phyloP scores from a whole-genome alignment of 2,888 invertebrate species.

The Drosophila anomelani region DNA sequence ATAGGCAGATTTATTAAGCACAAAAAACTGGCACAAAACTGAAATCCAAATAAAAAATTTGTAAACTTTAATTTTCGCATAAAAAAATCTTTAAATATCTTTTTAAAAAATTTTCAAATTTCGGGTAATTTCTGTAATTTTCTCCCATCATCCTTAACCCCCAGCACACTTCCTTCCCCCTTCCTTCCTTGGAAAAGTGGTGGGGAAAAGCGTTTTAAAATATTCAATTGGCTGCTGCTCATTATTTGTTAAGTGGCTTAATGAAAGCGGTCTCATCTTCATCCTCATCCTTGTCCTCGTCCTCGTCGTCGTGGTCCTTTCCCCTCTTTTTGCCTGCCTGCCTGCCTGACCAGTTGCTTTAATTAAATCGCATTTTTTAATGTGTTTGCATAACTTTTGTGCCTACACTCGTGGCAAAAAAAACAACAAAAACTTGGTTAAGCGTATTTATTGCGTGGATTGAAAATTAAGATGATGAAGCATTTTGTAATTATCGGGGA shows the following conservation, averaged over 20 bases:
- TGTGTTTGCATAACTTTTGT: constrained; percentile 63
- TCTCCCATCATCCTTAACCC: not conserved
- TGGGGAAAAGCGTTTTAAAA: constrained; percentile 57
- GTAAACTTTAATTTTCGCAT: too few relatives aligned
- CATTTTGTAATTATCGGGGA: not conserved
- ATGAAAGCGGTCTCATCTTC: constrained; percentile 61
- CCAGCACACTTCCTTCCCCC: not conserved
- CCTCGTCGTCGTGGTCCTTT: not conserved
- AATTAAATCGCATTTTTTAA: constrained; percentile 68
- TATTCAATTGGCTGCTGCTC: constrained; percentile 73
- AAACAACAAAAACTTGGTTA: not conserved
- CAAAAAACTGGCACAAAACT: too few relatives aligned
- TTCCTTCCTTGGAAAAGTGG: not conserved
- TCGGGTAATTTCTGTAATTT: too few relatives aligned
- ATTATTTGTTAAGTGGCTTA: constrained; percentile 81
- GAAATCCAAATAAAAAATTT: too few relatives aligned
- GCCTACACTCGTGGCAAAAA: constrained; percentile 24
- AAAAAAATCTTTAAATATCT: too few relatives aligned
- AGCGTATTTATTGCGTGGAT: constrained; percentile 1
- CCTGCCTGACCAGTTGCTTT: constrained; percentile 47
- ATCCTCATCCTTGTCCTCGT: not conserved
- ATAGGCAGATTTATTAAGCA: too few relatives aligned
- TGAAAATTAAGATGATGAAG: not conserved
- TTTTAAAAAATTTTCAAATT: too few relatives aligned
- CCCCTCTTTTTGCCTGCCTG: not conserved